Conservation (phyloP, 2,113 vertebrate genomes). For the Melanotaenia duboulayi region DNA sequence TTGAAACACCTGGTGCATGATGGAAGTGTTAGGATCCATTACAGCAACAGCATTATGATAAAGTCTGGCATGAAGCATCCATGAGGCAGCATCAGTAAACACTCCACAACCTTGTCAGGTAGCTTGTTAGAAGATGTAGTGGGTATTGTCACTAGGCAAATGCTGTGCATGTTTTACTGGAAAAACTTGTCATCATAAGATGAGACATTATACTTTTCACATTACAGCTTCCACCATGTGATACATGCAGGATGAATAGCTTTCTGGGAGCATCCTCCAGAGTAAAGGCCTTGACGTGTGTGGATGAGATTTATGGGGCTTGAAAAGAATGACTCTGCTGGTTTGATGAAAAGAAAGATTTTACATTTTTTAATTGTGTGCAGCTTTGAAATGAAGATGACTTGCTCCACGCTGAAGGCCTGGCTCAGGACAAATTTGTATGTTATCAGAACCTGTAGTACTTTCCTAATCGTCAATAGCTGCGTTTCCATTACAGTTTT, state of each 20-base stretch:
- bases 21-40: conserved; percentile 31
- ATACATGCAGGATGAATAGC: conserved; percentile 42
- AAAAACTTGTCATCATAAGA: conserved; percentile 34
- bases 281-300: conserved; percentile 46
- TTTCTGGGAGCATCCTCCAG: conserved; percentile 28
- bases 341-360: background rate
- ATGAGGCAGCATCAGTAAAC: conserved; percentile 29
- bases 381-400: background rate
- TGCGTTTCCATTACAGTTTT: no score
- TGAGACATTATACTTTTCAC: conserved; percentile 41
- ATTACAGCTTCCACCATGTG: conserved; percentile 32
- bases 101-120: background rate
- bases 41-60: conserved; percentile 5
- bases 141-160: conserved; percentile 25
- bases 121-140: conserved; percentile 21
- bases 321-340: background rate
- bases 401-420: background rate
- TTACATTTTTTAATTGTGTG: background rate
- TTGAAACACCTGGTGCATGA: conserved; percentile 47
- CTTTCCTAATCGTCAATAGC: no score
- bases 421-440: background rate
- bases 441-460: background rate
- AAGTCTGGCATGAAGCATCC: conserved; percentile 17
- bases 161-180: conserved; percentile 25
- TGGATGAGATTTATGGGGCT: conserved; percentile 41